A percentile compares a stretch with the other conserved stretches of the same genome.
phyloP scores from a whole-genome alignment of 2,797 vertebrate species.

The Brotula barbata region DNA sequence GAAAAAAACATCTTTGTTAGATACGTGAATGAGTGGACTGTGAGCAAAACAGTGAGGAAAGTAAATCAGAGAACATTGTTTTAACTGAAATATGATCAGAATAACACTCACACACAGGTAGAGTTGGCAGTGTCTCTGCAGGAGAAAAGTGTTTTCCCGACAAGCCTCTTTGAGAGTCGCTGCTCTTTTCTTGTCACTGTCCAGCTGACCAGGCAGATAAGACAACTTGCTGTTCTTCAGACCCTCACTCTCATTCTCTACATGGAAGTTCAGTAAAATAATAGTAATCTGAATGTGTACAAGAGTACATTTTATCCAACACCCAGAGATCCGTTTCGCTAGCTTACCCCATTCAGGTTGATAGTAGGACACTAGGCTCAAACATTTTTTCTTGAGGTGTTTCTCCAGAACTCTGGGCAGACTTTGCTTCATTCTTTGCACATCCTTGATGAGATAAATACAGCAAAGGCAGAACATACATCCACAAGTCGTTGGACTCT shows the following conservation, averaged over 20 bases:
- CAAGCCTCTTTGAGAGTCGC: conserved; percentile 71
- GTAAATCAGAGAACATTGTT: too few relatives aligned
- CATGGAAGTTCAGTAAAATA: neutral
- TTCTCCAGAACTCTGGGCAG: conserved; percentile 79
- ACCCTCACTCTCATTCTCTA: conserved; percentile 82
- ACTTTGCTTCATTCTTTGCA: conserved; percentile 74
- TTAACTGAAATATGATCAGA: neutral
- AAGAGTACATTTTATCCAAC: neutral
- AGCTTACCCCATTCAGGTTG: conserved; percentile 81
- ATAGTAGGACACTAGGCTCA: conserved; percentile 78
- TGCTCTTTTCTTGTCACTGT: conserved; percentile 75
- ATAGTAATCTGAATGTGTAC: neutral
- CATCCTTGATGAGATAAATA: conserved; percentile 67
- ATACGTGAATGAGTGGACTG: neutral
- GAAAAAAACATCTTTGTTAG: neutral
- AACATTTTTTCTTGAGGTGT: conserved; percentile 80
- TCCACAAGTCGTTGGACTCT: too few relatives aligned
- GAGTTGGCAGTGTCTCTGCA: conserved; percentile 80
- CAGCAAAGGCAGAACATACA: neutral
- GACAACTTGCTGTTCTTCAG: conserved; percentile 78
- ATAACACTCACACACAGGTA: conserved; percentile 71
- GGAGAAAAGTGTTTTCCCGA: conserved; percentile 70
- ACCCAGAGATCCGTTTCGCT: neutral
- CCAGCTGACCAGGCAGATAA: conserved; percentile 78
- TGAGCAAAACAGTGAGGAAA: too few relatives aligned